A percentile compares a stretch with the other conserved stretches of the same genome.
Conservation (phyloP, 2,888 invertebrate species). For the Dynastes grantii region DNA sequence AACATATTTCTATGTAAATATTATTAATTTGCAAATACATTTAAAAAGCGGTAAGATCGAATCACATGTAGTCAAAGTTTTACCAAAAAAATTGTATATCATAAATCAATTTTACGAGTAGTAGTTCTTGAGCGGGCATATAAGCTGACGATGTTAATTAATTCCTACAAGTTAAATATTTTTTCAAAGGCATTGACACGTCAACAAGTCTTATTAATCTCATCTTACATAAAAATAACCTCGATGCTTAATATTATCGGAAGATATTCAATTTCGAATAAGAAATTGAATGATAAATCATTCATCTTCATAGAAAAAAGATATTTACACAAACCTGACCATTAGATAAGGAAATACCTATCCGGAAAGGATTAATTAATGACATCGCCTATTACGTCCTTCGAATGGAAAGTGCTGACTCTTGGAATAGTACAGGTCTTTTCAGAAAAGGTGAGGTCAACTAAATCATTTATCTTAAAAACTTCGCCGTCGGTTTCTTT, state of each 20-base stretch:
- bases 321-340: conserved; percentile 46
- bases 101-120: too few relatives aligned
- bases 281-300: conserved; percentile 34
- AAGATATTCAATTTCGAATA: not conserved
- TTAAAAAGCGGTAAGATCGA: too few relatives aligned
- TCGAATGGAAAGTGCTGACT: conserved; percentile 53
- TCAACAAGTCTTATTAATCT: conserved; percentile 7
- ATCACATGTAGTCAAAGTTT: too few relatives aligned
- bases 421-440: conserved; percentile 48
- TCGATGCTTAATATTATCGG: conserved; percentile 5
- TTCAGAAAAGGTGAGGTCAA: conserved; percentile 50
- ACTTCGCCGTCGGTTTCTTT: conserved; percentile 48
- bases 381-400: conserved; percentile 51
- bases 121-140: too few relatives aligned
- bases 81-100: too few relatives aligned
- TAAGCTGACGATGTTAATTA: not conserved
- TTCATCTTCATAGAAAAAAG: conserved; percentile 40
- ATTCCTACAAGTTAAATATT: not conserved
- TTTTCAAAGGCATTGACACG: not conserved
- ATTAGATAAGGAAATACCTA: conserved; percentile 47
- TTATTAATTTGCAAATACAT: too few relatives aligned
- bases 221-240: not conserved
- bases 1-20: too few relatives aligned
- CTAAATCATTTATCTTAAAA: conserved; percentile 51
- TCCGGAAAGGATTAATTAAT: conserved; percentile 51